Evolutionary conservation across 2,797 vertebrate species (phyloP).

Genomic region (Gadopsis bispinosus): DNA sequence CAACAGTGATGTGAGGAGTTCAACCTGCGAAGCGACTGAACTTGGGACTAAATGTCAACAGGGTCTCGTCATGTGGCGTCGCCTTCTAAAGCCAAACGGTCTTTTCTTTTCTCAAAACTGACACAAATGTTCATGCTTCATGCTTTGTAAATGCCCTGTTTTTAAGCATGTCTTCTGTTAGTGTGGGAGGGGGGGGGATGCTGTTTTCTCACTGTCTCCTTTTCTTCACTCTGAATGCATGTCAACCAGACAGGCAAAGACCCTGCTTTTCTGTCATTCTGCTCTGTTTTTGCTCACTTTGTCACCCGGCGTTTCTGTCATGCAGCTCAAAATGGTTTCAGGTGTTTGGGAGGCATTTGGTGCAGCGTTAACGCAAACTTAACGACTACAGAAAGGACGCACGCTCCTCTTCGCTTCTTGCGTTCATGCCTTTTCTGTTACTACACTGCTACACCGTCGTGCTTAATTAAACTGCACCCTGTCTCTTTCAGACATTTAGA

Average conservation of each 20-base stretch:
- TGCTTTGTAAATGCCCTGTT: slow-evolving; percentile 66
- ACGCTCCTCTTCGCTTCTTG: neutral
- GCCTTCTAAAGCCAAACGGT: slow-evolving; percentile 10
- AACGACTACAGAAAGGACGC: neutral
- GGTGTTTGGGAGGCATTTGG: slow-evolving; percentile 43
- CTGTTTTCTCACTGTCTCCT: slow-evolving; percentile 52
- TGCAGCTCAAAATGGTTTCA: slow-evolving; percentile 53
- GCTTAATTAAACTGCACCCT: slow-evolving; percentile 14
- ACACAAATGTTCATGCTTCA: slow-evolving; percentile 52
- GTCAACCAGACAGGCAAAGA: slow-evolving; percentile 75
- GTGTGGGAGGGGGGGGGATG: neutral
- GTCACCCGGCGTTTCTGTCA: slow-evolving; percentile 71
- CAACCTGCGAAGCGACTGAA: neutral
- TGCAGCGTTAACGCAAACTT: neutral
- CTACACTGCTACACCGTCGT: neutral
- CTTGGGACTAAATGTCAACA: slow-evolving; percentile 12
- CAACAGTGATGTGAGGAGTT: slow-evolving; percentile 2
- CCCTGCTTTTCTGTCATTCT: slow-evolving; percentile 77
- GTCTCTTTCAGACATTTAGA: slow-evolving; percentile 47
- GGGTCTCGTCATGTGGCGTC: slow-evolving; percentile 14
- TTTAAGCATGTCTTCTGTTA: slow-evolving; percentile 63
- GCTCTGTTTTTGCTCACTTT: slow-evolving; percentile 66
- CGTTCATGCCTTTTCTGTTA: slow-evolving; percentile 1
- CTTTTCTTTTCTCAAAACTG: slow-evolving; percentile 38
- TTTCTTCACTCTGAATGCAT: slow-evolving; percentile 85